Conservation (phyloP, 2,797 vertebrate species). For the Zalophus californianus region DNA sequence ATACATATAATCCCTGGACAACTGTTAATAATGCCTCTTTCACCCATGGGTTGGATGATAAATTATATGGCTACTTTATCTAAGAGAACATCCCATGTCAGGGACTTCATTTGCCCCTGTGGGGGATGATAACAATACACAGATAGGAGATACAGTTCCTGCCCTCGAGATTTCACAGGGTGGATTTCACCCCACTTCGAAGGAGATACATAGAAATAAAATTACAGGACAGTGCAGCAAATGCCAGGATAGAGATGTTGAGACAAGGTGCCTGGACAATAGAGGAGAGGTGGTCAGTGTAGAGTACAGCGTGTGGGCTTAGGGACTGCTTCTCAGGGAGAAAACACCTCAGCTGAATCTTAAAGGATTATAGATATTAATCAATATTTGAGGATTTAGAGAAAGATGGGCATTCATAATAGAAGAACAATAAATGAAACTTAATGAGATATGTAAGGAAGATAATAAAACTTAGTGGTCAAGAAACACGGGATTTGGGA, state of each 20-base stretch:
- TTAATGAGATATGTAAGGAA: neutral
- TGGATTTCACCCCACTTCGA: neutral
- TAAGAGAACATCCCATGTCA: neutral
- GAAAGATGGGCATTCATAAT: neutral
- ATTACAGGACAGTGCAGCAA: neutral
- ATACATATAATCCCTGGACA: neutral
- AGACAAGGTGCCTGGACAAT: neutral
- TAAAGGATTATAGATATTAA: neutral
- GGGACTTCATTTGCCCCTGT: neutral
- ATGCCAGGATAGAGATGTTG: neutral
- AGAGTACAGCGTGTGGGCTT: neutral
- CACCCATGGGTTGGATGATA: neutral
- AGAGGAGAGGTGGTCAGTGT: neutral
- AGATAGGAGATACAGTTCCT: neutral
- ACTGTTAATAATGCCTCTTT: neutral
- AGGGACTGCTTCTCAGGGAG: neutral
- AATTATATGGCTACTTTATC: neutral
- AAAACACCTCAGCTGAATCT: neutral
- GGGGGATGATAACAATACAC: neutral
- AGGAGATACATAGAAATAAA: neutral
- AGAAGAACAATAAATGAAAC: neutral
- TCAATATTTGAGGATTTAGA: neutral
- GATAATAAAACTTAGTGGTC: neutral
- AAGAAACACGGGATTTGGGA: neutral
- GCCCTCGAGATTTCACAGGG: neutral